A percentile compares a stretch with the other conserved stretches of the same genome.
These are phyloP conservation scores for Bujurquina vittata DNA, from an alignment of 2,113 vertebrate species.

Conservation along the genomic window DNA sequence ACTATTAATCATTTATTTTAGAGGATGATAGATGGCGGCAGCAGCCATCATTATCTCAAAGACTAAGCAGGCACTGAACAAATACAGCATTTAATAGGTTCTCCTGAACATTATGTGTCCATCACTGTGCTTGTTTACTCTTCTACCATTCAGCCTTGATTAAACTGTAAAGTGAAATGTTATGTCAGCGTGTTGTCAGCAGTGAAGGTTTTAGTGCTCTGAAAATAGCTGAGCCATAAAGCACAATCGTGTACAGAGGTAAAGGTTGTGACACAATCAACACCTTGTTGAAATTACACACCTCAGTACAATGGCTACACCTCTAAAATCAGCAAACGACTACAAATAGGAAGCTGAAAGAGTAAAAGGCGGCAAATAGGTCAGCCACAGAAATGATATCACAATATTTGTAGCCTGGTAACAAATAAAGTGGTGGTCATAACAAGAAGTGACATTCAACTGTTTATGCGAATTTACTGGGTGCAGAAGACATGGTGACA, in stretches of 20 bases:
- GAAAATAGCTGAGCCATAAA: slow-evolving; percentile 19
- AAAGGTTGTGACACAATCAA: background rate
- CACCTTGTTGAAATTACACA: background rate
- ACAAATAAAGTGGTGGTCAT: background rate
- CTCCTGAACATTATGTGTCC: background rate
- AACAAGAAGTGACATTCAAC: background rate
- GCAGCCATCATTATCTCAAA: background rate
- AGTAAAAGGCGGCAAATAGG: background rate
- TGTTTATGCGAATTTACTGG: background rate
- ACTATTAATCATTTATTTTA: background rate
- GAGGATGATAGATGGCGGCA: background rate
- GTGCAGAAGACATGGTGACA: background rate
- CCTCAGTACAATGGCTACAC: background rate
- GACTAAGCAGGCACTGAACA: background rate
- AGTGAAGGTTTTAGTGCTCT: background rate
- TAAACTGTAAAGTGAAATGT: slow-evolving; percentile 20
- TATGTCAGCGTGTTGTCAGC: slow-evolving; percentile 5
- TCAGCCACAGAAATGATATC: background rate
- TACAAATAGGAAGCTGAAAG: background rate
- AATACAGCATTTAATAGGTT: background rate
- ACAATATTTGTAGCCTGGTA: background rate
- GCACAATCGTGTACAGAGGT: background rate
- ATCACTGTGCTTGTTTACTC: background rate
- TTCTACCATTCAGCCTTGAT: slow-evolving; percentile 18
- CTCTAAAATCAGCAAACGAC: background rate